Base-by-base conservation (phyloP, 1,140 invertebrate genomes). In the Papilio glaucus region DNA sequence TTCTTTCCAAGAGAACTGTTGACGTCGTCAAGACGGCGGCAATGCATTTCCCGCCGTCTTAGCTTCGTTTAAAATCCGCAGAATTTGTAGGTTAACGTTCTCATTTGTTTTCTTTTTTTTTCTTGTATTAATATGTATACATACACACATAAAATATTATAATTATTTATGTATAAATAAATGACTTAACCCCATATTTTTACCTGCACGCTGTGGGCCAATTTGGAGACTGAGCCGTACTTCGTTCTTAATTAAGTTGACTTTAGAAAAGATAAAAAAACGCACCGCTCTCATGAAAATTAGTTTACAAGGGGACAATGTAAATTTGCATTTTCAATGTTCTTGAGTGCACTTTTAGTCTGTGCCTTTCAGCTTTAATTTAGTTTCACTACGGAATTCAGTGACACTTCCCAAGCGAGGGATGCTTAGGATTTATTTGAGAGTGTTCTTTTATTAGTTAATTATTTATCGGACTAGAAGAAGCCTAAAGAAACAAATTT, bases 301-400 rank as follows among this genome's bases (percentile, higher is more conserved):
- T 53, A 53, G 49, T 53, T 53, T 53, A 53, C 21, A 53, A 53
- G 49, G 49, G 49, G 21, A 53, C 49, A 53, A 53, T 53, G 49
- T 53, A 53, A 53, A 53, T 53, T 53, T 53, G 49, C 49, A 21
- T 53, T 53, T 53, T 53, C 49, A 53, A 53, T 53, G 49, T 57
- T 57, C 49, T 57, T 57, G 21, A 57, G 49, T 57, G 49, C 49
- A 57, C 49, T 57, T 57, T 57, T 26, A 57, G 49, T 57, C 49
- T 26, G 6, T 49, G 21, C 21, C 49, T 57, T 57, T 57, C 49
- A 57, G 49, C 49, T 57, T 57, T 57, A 57, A 57, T 57, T 57
- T 57, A 57, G 4, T 10, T 57, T 5, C 49, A 21, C 9, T 53
- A 57, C 49, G 21, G 49, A 57, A 57, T 57, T 24, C 49, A 24